Evolutionary conservation across 2,113 vertebrate species (phyloP).

Genomic region (Scomber japonicus): DNA sequence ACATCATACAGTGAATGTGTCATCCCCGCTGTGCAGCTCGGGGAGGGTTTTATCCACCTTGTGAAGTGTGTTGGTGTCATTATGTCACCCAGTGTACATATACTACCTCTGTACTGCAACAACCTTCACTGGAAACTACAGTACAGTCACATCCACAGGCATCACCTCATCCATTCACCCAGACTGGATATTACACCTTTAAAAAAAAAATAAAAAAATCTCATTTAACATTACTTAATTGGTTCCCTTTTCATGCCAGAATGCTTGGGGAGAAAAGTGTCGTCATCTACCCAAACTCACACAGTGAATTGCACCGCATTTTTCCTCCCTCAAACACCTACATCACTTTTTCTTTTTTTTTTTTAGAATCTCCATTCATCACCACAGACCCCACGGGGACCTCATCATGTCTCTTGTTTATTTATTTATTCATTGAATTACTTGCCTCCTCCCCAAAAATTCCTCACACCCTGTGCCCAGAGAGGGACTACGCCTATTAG

Average conservation of each 20-base stretch:
- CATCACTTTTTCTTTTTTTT: conserved; percentile 6
- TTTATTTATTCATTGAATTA: conserved; percentile 6
- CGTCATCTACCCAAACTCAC: conserved; percentile 54
- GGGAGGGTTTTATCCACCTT: conserved; percentile 47
- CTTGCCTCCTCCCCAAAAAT: neutral
- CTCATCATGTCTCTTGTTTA: conserved; percentile 25
- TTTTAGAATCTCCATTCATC: conserved; percentile 38
- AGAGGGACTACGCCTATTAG: conserved; percentile 51
- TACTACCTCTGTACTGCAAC: conserved; percentile 40
- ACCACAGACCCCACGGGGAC: conserved; percentile 30
- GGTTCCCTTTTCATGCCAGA: conserved; percentile 1
- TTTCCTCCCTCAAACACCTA: conserved; percentile 12
- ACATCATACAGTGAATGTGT: conserved; percentile 65
- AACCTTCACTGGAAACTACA: neutral
- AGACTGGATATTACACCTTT: neutral
- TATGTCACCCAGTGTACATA: conserved; percentile 30
- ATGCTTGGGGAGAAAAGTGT: neutral
- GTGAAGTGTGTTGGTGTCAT: conserved; percentile 55
- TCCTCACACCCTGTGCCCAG: conserved; percentile 22
- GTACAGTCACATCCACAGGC: conserved; percentile 20
- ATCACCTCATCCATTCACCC: conserved; percentile 5
- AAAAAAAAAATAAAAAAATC: neutral
- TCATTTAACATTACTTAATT: conserved; percentile 8
- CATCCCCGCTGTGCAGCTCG: conserved; percentile 44
- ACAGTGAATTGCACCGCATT: conserved; percentile 39